A percentile compares a stretch with the other conserved stretches of the same genome.
Evolutionary conservation across 2,888 invertebrate species (phyloP).

Genomic region (Caprella mutica): DNA sequence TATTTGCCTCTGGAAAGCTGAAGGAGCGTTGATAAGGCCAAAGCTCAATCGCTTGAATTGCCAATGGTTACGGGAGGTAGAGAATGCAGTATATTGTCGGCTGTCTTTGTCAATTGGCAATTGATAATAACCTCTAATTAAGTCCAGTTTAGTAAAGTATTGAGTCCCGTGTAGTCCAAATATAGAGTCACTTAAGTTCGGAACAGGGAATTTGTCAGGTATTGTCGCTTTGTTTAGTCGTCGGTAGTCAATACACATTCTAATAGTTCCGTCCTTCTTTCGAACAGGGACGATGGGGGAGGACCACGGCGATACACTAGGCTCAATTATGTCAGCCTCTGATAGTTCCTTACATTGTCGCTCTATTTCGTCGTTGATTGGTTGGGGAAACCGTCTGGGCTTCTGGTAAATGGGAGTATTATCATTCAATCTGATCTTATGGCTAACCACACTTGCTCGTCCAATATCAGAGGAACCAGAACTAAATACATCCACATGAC

Average conservation of each 20-base stretch:
- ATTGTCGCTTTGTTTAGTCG: background rate
- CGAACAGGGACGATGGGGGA: background rate
- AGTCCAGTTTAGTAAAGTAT: background rate
- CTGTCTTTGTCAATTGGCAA: background rate
- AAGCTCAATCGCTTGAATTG: background rate
- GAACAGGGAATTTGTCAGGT: conserved; percentile 4
- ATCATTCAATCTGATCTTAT: background rate
- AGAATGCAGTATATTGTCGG: background rate
- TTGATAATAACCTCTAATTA: conserved; percentile 3
- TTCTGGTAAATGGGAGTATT: background rate
- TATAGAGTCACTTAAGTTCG: background rate
- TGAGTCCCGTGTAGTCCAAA: conserved; percentile 1
- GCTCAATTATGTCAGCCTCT: background rate
- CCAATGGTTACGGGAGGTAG: conserved; percentile 1
- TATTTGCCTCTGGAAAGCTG: conserved; percentile 5
- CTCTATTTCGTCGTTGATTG: background rate
- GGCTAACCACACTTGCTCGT: background rate
- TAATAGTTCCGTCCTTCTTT: background rate
- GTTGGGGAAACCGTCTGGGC: conserved; percentile 1
- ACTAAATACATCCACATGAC: no score
- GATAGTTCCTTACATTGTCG: background rate
- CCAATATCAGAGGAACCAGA: background rate
- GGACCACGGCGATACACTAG: background rate
- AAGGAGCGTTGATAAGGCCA: background rate
- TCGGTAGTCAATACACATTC: background rate